Conservation (phyloP, 2,113 vertebrate species). For the Smithornis capensis region DNA sequence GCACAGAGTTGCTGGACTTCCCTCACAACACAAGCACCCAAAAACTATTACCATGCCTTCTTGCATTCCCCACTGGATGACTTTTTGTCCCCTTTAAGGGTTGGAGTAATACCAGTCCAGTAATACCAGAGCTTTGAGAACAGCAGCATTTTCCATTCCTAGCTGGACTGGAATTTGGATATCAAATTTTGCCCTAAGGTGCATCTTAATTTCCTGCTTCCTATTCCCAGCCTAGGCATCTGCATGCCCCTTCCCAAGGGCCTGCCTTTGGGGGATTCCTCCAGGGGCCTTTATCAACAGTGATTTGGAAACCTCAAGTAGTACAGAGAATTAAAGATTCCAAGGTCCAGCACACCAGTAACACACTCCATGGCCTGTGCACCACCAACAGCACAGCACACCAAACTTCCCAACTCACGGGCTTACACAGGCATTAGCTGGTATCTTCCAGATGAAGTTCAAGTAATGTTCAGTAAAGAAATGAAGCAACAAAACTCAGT, state of each 20-base stretch:
- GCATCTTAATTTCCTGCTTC: conserved; percentile 42
- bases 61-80: not conserved
- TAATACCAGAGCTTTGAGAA: not conserved
- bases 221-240: conserved; percentile 35
- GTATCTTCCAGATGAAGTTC: not conserved
- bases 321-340: not conserved
- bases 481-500: not conserved
- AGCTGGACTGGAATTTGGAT: conserved; percentile 40
- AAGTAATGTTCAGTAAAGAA: not conserved
- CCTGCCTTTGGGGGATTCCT: not conserved
- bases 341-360: not conserved
- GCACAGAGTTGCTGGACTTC: not conserved
- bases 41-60: not conserved
- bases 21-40: rapidly evolving
- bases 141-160: not conserved
- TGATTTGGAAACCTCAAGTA: not conserved
- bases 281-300: not conserved
- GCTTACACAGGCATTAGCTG: not conserved
- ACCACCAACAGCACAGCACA: not conserved
- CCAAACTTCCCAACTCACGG: not conserved
- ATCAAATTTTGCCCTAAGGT: conserved; percentile 33
- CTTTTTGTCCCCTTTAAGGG: not conserved
- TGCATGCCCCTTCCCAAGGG: conserved; percentile 12
- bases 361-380: not conserved
- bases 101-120: not conserved